Evolutionary conservation across 2,113 vertebrate genomes (phyloP), one percentile per base, ranked within the genome.

Genomic region (Lampris incognitus): DNA sequence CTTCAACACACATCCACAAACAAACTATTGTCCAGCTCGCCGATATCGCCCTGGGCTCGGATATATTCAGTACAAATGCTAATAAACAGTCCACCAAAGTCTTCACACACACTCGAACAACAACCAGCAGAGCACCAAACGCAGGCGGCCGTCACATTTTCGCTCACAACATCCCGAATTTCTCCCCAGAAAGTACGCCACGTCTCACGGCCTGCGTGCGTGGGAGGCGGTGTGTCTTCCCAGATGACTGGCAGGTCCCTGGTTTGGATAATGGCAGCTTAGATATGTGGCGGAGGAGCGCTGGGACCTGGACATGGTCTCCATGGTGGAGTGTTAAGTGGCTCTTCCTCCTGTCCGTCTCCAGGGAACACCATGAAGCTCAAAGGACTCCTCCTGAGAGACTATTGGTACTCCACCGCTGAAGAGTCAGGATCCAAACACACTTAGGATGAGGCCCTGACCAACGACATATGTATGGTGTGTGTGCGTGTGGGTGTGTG

Each of bases 1-100:
- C 81, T 79, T 67, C 67, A 66, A 66, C 51, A 10, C 66, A 77
- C 66, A 70, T 57, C 69, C 71, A 79, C 61, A 55, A 67, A 11
- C 37, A 63, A 66, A 66, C 36, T 60, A 13, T 59, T 39, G 51
- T 66, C 36, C 11, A 5, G 4, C 3, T 50, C 40, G 49, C n/a
- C 10, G 62, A 39, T n/a, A 6, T 41, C 8, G 48, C 13, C 13
- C 41, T 48, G 46, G 68, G 42, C 55, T 59, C 48, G 36, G 56
- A 58, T 24, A 48, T 2, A 48, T 59, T 41, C 7, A 59, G 6
- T 40, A 52, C 6, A 75, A 44, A 39, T 6, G 48, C 57, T 40
- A 24, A 9, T 38, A 51, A 5, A 24, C 57, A 62, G 56, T 58
- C 24, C 4, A 58, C 2, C 8, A 37, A 38, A 58, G 8, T 2